phyloP scores from a whole-genome alignment of 2,113 vertebrate genomes.

The Poecile atricapillus region DNA sequence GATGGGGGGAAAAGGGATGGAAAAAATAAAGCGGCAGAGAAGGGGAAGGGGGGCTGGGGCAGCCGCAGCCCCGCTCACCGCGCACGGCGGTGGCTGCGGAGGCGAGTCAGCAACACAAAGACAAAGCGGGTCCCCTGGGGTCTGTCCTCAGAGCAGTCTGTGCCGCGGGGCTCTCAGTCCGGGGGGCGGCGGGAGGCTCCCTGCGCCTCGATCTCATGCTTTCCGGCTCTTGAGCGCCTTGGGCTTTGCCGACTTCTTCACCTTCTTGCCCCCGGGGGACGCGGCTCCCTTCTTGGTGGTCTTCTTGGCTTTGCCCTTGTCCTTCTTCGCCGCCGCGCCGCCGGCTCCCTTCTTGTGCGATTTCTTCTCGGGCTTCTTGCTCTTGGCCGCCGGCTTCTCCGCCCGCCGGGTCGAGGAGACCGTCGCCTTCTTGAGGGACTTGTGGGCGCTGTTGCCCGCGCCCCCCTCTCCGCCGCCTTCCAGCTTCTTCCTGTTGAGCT shows the following conservation, averaged over 20 bases:
- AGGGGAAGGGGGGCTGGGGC: neutral
- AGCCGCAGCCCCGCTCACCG: slow-evolving; percentile 8
- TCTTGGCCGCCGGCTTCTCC: slow-evolving; percentile 58
- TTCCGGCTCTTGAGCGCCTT: slow-evolving; percentile 80
- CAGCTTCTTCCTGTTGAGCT: slow-evolving; percentile 84
- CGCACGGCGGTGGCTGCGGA: slow-evolving; percentile 7
- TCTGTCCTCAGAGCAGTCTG: slow-evolving; percentile 14
- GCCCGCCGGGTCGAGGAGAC: slow-evolving; percentile 38
- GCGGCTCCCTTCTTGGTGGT: slow-evolving; percentile 68
- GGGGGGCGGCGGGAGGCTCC: neutral
- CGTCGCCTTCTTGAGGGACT: slow-evolving; percentile 48
- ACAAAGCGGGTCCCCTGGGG: slow-evolving; percentile 37
- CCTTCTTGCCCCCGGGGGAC: slow-evolving; percentile 72
- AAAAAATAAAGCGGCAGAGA: neutral
- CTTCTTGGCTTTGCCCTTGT: slow-evolving; percentile 67
- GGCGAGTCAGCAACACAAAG: slow-evolving; percentile 21
- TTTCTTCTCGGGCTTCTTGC: slow-evolving; percentile 66
- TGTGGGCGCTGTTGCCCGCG: slow-evolving; percentile 1
- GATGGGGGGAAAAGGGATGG: neutral
- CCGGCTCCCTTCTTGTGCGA: slow-evolving; percentile 64
- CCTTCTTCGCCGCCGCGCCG: slow-evolving; percentile 34
- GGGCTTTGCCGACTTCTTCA: slow-evolving; percentile 79
- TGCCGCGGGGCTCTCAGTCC: slow-evolving; percentile 11
- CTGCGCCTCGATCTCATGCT: slow-evolving; percentile 39
- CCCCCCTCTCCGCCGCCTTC: slow-evolving; percentile 65